phyloP scores from a whole-genome alignment of 2,888 invertebrate genomes.

The Acrobasis repandana region DNA sequence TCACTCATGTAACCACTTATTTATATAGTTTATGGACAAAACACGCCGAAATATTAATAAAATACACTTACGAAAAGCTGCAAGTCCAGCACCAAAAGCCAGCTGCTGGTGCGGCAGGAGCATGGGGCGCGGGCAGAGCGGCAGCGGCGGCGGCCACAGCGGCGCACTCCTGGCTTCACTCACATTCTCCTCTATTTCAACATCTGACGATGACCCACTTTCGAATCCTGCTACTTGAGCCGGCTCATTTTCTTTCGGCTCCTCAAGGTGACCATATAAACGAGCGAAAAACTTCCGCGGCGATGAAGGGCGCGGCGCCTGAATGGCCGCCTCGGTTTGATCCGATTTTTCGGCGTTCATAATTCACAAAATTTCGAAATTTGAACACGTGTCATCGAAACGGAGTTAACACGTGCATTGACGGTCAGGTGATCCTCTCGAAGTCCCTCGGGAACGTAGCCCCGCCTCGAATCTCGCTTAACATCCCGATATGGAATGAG shows the following conservation, averaged over 20 bases:
- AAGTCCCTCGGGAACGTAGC: constrained; percentile 48
- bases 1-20: no score
- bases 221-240: constrained; percentile 41
- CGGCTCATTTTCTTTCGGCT: constrained; percentile 37
- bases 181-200: constrained; percentile 62
- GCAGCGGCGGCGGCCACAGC: constrained; percentile 65
- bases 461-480: constrained; percentile 54
- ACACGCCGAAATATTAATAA: background rate
- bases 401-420: constrained; percentile 60
- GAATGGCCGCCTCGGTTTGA: constrained; percentile 47
- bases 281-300: constrained; percentile 91
- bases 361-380: constrained; percentile 25
- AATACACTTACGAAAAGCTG: constrained; percentile 79
- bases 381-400: constrained; percentile 50
- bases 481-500: constrained; percentile 44
- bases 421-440: constrained; percentile 57
- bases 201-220: constrained; percentile 75
- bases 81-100: constrained; percentile 84
- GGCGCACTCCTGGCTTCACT: constrained; percentile 35
- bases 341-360: constrained; percentile 47
- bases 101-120: constrained; percentile 74
- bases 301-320: constrained; percentile 85
- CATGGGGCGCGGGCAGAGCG: constrained; percentile 71
- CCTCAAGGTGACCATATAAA: constrained; percentile 90
- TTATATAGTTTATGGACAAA: no score